These are phyloP conservation scores for Eucriotettix oculatus DNA, from an alignment of 2,888 invertebrate species.

Conservation along the genomic window DNA sequence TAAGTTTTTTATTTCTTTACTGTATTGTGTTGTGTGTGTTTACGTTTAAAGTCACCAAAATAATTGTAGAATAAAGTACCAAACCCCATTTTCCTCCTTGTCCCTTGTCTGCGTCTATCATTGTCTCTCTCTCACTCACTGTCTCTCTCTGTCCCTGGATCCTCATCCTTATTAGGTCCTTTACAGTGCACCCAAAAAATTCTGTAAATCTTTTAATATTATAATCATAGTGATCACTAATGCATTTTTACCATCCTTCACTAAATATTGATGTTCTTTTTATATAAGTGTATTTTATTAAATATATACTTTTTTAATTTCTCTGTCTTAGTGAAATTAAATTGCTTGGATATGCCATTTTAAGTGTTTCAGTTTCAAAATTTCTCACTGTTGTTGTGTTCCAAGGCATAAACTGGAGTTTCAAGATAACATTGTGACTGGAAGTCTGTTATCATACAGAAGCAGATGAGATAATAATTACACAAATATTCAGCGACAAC, in stretches of 20 bases:
- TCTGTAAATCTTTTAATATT: not conserved
- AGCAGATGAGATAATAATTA: too few relatives aligned
- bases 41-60: not conserved
- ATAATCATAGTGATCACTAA: not conserved
- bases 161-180: not conserved
- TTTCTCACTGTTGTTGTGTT: too few relatives aligned
- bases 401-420: too few relatives aligned
- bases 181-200: not conserved
- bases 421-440: too few relatives aligned
- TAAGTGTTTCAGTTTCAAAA: too few relatives aligned
- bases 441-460: too few relatives aligned
- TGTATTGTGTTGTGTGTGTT: constrained; percentile 13
- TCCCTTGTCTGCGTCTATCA: constrained; percentile 71
- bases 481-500: too few relatives aligned
- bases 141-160: not conserved
- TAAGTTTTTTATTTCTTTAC: not conserved
- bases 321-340: too few relatives aligned
- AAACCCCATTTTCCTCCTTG: constrained; percentile 30
- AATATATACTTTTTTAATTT: too few relatives aligned
- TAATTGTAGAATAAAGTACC: constrained; percentile 1
- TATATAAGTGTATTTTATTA: too few relatives aligned
- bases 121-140: constrained; percentile 35
- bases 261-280: too few relatives aligned
- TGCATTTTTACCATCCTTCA: not conserved
- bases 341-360: too few relatives aligned